Base-by-base conservation (phyloP, 2,888 invertebrate genomes). In the Coleophora deauratella region DNA sequence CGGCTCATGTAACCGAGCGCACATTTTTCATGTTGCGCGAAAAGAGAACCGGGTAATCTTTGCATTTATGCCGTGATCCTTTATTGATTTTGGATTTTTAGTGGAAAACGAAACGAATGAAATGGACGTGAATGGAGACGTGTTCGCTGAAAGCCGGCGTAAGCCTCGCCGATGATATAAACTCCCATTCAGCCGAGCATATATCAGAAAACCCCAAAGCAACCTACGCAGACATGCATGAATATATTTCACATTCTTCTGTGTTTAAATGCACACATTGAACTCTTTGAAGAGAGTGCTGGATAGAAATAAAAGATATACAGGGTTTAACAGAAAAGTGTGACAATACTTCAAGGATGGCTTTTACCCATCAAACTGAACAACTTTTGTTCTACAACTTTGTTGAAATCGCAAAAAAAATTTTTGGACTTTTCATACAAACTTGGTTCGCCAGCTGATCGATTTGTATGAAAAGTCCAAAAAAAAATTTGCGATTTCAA, bases 1-100 rank as follows among this genome's bases (percentile, higher is more conserved):
- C 78, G 79, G 74, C 72, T 79, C 78, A 59, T 77, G 77, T 80
- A 77, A 72, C 73, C 66, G 72, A 72, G 68, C 74, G 76, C 67
- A 81, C 79, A 84, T 84, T 82, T 85, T 84, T 84, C 82, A 82
- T 71, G 72, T 72, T 66, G 64, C 68, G 73, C 72, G 64, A 70
- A 72, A 63, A 77, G 62, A 73, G 81, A 74, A 72, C 75, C 77
- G 66, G 63, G 72, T 85, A 85, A 85, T 85, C 85, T 85, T 84
- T 81, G 82, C 82, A 82, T 84, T 85, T 84, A 84, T 79, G 62
- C 77, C 63, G 68, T 81, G 82, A 85, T 84, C 84, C 84, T 81
- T 82, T 84, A 84, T 84, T 84, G 84, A 85, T 85, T 85, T 85
- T 84, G 84, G 84, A 84, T 85, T 85, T 84, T 84, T 84, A 82